Evolutionary conservation across 2,888 invertebrate species (phyloP), one percentile per base, ranked within the genome.

Genomic region (Gastracanthus pulcherrimus): DNA sequence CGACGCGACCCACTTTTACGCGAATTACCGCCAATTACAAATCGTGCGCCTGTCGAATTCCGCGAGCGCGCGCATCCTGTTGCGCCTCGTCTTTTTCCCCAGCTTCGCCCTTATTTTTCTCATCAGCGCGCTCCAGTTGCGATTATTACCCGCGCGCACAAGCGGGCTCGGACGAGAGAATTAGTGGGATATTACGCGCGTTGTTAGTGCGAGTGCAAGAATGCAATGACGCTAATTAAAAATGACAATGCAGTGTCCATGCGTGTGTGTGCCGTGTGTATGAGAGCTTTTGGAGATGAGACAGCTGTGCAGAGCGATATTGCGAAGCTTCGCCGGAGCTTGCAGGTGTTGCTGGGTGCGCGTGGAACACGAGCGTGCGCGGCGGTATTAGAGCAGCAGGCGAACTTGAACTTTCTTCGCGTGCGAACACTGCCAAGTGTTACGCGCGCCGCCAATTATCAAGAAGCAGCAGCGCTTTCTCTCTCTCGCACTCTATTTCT

Each of bases 1-100:
- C n/a, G n/a, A 3, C 9, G 13, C 80, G 86, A 84, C 83, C 86
- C 82, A 83, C 83, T 72, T 81, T 45, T 23, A 3, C 58, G 64
- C 66, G 70, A 75, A 75, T 80, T 80, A 75, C 69, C 69, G 75
- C n/a, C 80, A 74, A 80, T 80, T 72, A 72, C 23, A n/a, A 55
- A 19, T 34, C 76, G 16, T 11, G 29, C 48, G 13, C n/a, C n/a
- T n/a, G n/a, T 19, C 38, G 19, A 64, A 23, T 23, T 31, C 66
- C 66, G 13, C 62, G 31, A 1, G 19, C 3, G 45, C 51, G 29
- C 45, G 51, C 70, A n/a, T 67, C 55, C 38, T 36, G 19, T 31
- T 9, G n/a, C 38, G n/a, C 48, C n/a, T n/a, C n/a, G n/a, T 45
- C 5, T 16, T 5, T 48, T 51, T 45, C 36, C 19, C 48, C 9